A percentile compares a stretch with the other conserved stretches of the same genome.
phyloP scores from a whole-genome alignment of 2,113 vertebrate species.

The Piaya cayana region DNA sequence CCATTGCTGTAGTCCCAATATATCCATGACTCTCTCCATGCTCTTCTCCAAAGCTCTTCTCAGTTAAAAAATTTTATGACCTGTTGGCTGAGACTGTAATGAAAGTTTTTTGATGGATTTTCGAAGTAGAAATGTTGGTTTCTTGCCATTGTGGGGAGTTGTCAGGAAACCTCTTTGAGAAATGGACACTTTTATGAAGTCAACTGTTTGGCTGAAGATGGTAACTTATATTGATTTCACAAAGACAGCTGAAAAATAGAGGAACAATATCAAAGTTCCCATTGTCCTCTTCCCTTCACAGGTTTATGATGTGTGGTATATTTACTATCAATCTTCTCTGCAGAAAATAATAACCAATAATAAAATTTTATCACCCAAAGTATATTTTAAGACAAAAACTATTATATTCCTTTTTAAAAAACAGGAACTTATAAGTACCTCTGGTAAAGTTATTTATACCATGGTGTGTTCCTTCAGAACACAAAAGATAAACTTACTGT shows the following conservation, averaged over 20 bases:
- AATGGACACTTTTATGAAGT: slow-evolving; percentile 10
- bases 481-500: neutral
- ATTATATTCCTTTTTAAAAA: neutral
- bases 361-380: slow-evolving; percentile 29
- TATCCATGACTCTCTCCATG: neutral
- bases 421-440: neutral
- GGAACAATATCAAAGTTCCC: slow-evolving; percentile 20
- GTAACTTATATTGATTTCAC: slow-evolving; percentile 37
- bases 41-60: slow-evolving; percentile 21
- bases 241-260: slow-evolving; percentile 2
- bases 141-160: neutral
- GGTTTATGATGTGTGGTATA: slow-evolving; percentile 30
- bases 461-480: neutral
- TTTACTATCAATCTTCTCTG: neutral
- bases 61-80: neutral
- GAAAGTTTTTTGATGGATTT: slow-evolving; percentile 7
- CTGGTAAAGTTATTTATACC: neutral
- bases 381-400: slow-evolving; percentile 35
- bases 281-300: neutral
- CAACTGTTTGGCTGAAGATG: slow-evolving; percentile 19
- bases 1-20: neutral
- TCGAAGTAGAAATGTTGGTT: neutral
- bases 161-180: slow-evolving; percentile 4
- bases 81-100: neutral
- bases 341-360: slow-evolving; percentile 24